phyloP scores from a whole-genome alignment of 2,888 invertebrate species.

The Adelphocoris suturalis region DNA sequence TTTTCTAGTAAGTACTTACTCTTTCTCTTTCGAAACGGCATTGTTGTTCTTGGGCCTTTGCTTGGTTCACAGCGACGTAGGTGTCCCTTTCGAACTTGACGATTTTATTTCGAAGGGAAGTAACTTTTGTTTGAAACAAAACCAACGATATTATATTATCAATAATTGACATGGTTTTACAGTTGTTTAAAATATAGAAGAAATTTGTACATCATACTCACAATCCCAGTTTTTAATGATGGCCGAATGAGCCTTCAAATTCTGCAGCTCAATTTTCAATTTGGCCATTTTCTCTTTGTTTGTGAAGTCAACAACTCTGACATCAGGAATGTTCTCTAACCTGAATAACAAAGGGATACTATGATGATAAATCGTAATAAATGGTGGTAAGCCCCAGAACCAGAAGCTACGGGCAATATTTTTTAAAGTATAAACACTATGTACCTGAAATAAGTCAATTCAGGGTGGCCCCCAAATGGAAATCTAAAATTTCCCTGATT shows the following conservation, averaged over 20 bases:
- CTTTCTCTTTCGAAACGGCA: slow-evolving; percentile 40
- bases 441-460: too few species aligned
- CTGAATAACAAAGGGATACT: slow-evolving; percentile 60
- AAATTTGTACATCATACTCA: neutral
- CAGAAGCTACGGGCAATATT: too few species aligned
- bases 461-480: too few species aligned
- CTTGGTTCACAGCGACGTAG: slow-evolving; percentile 34
- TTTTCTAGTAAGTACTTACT: too few species aligned
- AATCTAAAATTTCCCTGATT: too few species aligned
- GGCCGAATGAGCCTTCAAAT: neutral
- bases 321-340: slow-evolving; percentile 64
- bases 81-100: slow-evolving; percentile 71
- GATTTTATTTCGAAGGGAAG: slow-evolving; percentile 66
- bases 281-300: neutral
- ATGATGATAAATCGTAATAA: too few species aligned
- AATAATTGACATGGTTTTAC: neutral
- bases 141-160: neutral
- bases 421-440: too few species aligned
- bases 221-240: slow-evolving; percentile 5
- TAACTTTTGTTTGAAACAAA: neutral
- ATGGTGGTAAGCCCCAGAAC: too few species aligned
- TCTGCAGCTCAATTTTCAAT: neutral
- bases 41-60: slow-evolving; percentile 21
- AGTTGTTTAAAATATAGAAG: neutral
- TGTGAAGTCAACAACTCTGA: slow-evolving; percentile 28